These are phyloP conservation scores for Sarcophaga bullata DNA, from an alignment of 1,140 invertebrate species.

Conservation along the genomic window DNA sequence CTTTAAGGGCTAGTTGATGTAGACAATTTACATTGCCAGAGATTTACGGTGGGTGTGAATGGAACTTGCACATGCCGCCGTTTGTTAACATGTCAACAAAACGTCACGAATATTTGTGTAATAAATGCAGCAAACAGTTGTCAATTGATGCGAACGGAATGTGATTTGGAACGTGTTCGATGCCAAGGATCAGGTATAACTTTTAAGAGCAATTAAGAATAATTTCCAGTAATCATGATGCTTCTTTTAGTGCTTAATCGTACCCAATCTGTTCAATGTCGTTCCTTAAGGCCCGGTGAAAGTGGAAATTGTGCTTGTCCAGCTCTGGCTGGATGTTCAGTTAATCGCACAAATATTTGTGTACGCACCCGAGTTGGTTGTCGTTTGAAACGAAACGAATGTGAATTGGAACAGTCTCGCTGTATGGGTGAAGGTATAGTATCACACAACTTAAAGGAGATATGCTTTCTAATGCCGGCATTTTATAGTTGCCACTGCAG, in stretches of 20 bases:
- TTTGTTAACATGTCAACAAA: background rate
- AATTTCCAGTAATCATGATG: too few relatives aligned
- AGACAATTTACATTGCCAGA: constrained; percentile 10
- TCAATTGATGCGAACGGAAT: background rate
- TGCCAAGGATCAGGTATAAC: constrained; percentile 2
- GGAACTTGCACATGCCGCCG: background rate
- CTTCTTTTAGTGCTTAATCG: background rate
- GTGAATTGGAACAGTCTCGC: constrained; percentile 2
- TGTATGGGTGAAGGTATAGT: constrained; percentile 16
- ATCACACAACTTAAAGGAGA: too few relatives aligned
- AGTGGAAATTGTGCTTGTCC: constrained; percentile 17
- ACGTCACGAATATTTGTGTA: constrained; percentile 8
- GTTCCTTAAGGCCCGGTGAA: background rate
- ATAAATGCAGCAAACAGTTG: background rate
- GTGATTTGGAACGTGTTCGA: constrained; percentile 6
- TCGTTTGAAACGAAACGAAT: background rate
- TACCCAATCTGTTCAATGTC: background rate
- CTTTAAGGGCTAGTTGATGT: background rate
- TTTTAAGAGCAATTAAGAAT: background rate
- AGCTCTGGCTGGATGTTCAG: background rate
- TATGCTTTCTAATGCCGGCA: too few relatives aligned
- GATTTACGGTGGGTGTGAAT: background rate
- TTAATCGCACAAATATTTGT: background rate
- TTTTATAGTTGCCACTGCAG: background rate
- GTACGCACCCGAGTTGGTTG: constrained; percentile 1